Percentiles rank a stretch among this genome's conserved stretches.
These are phyloP conservation scores for Dastarcus helophoroides DNA, from an alignment of 2,888 invertebrate genomes.

Conservation along the genomic window DNA sequence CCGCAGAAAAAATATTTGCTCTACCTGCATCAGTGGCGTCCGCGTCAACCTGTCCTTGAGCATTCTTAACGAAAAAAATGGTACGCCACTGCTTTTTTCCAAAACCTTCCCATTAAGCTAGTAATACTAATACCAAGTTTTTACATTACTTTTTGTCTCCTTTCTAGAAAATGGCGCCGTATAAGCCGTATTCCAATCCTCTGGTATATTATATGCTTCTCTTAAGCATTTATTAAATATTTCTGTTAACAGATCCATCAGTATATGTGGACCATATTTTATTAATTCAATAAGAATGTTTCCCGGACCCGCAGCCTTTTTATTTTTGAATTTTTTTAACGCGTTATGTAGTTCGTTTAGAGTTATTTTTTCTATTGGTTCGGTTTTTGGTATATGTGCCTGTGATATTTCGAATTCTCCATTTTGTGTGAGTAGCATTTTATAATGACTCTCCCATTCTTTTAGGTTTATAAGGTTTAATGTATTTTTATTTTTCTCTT, in stretches of 20 bases:
- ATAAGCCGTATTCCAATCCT: conserved; percentile 11
- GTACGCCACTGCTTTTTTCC: too few species aligned
- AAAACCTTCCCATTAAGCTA: conserved; percentile 2
- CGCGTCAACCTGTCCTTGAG: too few species aligned
- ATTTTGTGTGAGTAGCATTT: too few species aligned
- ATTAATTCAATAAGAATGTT: conserved; percentile 5
- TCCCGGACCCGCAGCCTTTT: conserved; percentile 7
- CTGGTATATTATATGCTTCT: conserved; percentile 7
- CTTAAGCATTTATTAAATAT: conserved; percentile 9
- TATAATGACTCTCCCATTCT: too few species aligned
- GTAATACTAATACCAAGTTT: conserved; percentile 12
- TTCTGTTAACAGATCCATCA: conserved; percentile 4
- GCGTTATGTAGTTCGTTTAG: background rate
- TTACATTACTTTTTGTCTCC: conserved; percentile 7
- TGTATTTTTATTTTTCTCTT: too few species aligned
- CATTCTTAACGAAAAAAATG: too few species aligned
- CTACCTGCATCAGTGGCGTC: too few species aligned
- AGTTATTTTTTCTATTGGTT: background rate
- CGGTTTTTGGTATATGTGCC: too few species aligned
- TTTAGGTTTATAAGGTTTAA: too few species aligned
- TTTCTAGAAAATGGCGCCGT: conserved; percentile 11
- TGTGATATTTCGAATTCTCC: too few species aligned
- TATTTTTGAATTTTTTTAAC: conserved; percentile 1
- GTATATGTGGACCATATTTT: conserved; percentile 8
- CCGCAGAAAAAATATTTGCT: too few species aligned